Conservation (phyloP, 2,888 invertebrate genomes). For the Malachius bipustulatus region DNA sequence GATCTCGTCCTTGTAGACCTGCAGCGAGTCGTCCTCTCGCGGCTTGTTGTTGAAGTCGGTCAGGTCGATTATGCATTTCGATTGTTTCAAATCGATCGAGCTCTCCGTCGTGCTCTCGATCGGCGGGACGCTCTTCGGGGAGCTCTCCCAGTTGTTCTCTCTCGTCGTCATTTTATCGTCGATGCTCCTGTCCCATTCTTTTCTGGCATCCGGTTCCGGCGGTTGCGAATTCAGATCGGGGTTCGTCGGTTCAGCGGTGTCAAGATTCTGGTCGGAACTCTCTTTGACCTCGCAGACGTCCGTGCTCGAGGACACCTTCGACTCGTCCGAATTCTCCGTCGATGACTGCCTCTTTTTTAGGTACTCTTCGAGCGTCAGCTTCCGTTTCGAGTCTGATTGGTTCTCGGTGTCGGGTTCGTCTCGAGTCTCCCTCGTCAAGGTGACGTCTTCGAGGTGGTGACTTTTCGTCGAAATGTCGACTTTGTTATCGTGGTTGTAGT, state of each 20-base stretch:
- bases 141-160: constrained; percentile 24
- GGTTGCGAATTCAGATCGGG: neutral
- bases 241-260: neutral
- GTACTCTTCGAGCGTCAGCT: constrained; percentile 1
- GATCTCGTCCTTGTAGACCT: constrained; percentile 27
- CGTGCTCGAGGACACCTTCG: neutral
- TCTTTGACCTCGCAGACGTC: neutral
- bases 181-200: neutral
- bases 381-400: no score
- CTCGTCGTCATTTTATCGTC: neutral
- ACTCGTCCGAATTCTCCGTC: neutral
- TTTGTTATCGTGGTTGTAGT: constrained; percentile 1
- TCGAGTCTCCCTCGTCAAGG: neutral
- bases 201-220: neutral
- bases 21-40: constrained; percentile 21
- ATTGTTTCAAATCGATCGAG: constrained; percentile 14
- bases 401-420: no score
- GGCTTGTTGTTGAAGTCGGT: constrained; percentile 20
- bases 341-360: neutral
- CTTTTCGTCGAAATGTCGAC: neutral
- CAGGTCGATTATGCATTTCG: constrained; percentile 22
- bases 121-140: constrained; percentile 18
- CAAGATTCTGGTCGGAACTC: neutral
- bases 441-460: neutral
- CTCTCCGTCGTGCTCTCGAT: constrained; percentile 3